Percentiles rank a stretch among this genome's conserved stretches.
phyloP scores from a whole-genome alignment of 2,888 invertebrate species.

The Odontocerum albicorne region DNA sequence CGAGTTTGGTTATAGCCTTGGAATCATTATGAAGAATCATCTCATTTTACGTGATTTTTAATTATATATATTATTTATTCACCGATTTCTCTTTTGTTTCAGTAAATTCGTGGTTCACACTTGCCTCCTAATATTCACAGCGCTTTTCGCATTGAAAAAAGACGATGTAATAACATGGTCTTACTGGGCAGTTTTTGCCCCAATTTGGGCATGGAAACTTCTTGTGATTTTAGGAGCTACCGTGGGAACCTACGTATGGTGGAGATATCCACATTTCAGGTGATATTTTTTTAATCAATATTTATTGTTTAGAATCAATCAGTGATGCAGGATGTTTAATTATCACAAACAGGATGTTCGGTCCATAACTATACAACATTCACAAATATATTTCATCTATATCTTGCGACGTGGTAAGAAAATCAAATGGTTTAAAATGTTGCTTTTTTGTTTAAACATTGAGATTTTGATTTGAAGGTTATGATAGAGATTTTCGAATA shows the following conservation, averaged over 20 bases:
- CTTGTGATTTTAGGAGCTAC: constrained; percentile 88
- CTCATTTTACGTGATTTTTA: constrained; percentile 2
- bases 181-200: constrained; percentile 94
- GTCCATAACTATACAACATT: too few relatives aligned
- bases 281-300: constrained; percentile 42
- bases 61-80: neutral
- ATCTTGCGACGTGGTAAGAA: too few relatives aligned
- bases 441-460: too few relatives aligned
- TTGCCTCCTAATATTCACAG: constrained; percentile 88
- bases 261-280: constrained; percentile 94
- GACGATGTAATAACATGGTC: constrained; percentile 91
- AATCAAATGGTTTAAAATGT: too few relatives aligned
- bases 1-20: too few relatives aligned
- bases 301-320: neutral
- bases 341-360: too few relatives aligned
- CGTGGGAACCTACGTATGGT: constrained; percentile 94
- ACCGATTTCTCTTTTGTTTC: constrained; percentile 48
- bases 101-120: constrained; percentile 97
- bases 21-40: too few relatives aligned
- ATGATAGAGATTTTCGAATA: too few relatives aligned
- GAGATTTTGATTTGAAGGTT: too few relatives aligned
- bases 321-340: neutral
- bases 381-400: neutral
- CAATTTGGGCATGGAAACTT: constrained; percentile 97
- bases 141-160: constrained; percentile 85